Base-by-base conservation (phyloP, 2,888 invertebrate species). In the Noctuana brunneofusca region DNA sequence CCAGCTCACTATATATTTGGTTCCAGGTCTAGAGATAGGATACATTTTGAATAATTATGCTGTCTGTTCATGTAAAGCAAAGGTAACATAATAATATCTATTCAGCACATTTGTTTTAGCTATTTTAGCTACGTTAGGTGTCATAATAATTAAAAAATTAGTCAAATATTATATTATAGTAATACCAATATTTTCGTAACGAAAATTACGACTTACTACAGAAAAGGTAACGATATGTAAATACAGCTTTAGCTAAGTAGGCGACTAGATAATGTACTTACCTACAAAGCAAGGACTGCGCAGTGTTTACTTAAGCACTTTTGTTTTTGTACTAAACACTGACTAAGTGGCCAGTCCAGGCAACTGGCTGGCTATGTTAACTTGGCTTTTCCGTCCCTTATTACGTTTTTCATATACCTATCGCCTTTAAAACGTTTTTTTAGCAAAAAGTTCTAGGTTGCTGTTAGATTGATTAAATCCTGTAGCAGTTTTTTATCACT, bases 301-400 rank as follows among this genome's bases (percentile, higher is more conserved):
- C 52, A 53, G 24, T 20, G 58, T 54, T 64, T 58, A 54, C 58
- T 57, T 63, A 57, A 52, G 38, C 58, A 75, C 79, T 76, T 80
- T 85, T 83, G 83, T 84, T 86, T 86, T 85, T 83, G 79, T 79
- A 78, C 81, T 76, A 81, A 83, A 82, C 80, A 81, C 77, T 73
- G 76, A 18, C 73, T 78, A 82, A 84, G 81, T 81, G 81, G 80
- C 75, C 22, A 35, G 63, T 52, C n/a, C n/a, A n/a, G n/a, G n/a
- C n/a, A n/a, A n/a, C n/a, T 75, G 73, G 72, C 74, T 79, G 71
- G 66, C 75, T 66, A 68, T 68, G 69, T 70, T 43, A 43, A 43
- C 43, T 11, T 43, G 18, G 43, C 18, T 11, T 43, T 43, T 43
- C 43, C 43, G 18, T 43, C 43, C 43, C 18, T 43, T 18, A 43